phyloP scores from a whole-genome alignment of 2,113 vertebrate species.

The Australoheros scitulus region DNA sequence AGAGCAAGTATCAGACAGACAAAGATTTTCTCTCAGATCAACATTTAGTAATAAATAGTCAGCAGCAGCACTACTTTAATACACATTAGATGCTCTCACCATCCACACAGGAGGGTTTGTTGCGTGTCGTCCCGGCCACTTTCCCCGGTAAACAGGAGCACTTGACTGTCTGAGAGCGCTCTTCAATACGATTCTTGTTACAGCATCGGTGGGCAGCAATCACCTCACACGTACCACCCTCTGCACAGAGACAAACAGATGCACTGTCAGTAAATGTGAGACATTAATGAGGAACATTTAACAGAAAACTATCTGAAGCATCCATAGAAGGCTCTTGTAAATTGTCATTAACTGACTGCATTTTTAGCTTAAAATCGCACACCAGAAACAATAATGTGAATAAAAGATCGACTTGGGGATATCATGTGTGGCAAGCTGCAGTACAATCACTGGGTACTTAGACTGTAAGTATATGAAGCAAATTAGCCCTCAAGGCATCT shows the following conservation, averaged over 20 bases:
- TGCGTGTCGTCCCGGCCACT: conserved; percentile 98
- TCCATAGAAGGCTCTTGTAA: not conserved
- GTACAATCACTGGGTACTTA: conserved; percentile 57
- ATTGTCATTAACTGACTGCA: not conserved
- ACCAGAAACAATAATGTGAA: not conserved
- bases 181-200: conserved; percentile 99
- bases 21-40: not conserved
- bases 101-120: conserved; percentile 98
- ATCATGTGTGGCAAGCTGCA: conserved; percentile 9
- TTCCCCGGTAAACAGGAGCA: conserved; percentile 99
- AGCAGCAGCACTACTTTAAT: not conserved
- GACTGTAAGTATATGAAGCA: conserved; percentile 61
- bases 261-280: conserved; percentile 15
- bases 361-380: not conserved
- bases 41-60: not conserved
- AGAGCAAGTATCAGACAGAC: not conserved
- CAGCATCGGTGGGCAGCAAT: conserved; percentile 98
- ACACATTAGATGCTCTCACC: conserved; percentile 81
- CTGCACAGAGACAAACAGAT: conserved; percentile 80
- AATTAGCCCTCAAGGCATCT: conserved; percentile 73
- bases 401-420: not conserved
- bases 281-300: not conserved
- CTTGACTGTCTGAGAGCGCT: conserved; percentile 98
- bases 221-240: conserved; percentile 98
- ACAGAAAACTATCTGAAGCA: not conserved